Base-by-base conservation (phyloP, 2,797 vertebrate genomes). In the Novumbra hubbsi region DNA sequence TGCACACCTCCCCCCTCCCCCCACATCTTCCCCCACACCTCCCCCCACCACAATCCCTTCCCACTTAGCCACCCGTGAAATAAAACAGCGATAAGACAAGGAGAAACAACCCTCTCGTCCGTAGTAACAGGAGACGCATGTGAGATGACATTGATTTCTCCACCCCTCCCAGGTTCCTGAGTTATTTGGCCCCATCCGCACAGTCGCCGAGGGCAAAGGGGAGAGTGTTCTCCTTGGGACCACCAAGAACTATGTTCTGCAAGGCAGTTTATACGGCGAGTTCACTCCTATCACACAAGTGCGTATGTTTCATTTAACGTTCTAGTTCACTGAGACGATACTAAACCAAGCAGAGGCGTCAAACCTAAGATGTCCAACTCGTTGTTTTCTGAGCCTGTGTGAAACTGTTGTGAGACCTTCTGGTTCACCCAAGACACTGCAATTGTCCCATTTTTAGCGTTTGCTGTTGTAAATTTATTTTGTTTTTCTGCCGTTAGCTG, bases 231-330 rank as follows among this genome's bases (percentile, higher is more conserved):
- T 99, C 77, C 96, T 99, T 65, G 98, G 98, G 74, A 99, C 97
- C 14, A 99, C 98, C 8, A 95, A 96, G 88, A 98, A 99, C 87
- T 97, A 95, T 1, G 95, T 99, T 63, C 88, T 99, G 8, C 96
- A 97, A 76, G 97, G 98, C 71, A 96, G 93, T 0, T 89, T 99
- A 70, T 92, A 95, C 0, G 97, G 97, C 75, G 94, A 96, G 19
- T 99, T 99, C 49, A 87, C 87, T 1, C 92, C 96, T 27, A 99
- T 99, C 71, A 98, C 97, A 73, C 98, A 99, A 95, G 98, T 98
- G 81, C 9, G 73, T 66, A 5, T 24, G 62, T 30, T 28, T 19
- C 34, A 60, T 60, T 21, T 55, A n/a, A 55, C 19, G 8, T 55
- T 60, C 21, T 60, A 60, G 55, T 24, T 60, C 21, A 24, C 19